phyloP scores from a whole-genome alignment of 2,888 invertebrate species.

The Drosophila subsilvestris region DNA sequence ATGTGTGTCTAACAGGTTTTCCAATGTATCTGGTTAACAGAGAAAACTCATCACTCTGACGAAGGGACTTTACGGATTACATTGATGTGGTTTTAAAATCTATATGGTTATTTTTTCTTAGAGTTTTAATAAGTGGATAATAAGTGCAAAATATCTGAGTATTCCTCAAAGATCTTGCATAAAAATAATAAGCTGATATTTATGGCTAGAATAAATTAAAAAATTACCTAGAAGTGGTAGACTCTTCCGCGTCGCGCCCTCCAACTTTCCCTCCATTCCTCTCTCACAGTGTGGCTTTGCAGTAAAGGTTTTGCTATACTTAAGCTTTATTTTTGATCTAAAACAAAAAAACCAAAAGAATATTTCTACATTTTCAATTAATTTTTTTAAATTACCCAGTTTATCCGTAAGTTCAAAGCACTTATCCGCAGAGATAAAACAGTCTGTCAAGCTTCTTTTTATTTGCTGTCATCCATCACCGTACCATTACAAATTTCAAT shows the following conservation, averaged over 20 bases:
- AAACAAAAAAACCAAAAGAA: no score
- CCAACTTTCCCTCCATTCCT: no score
- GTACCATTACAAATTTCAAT: neutral
- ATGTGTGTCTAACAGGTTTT: constrained; percentile 1
- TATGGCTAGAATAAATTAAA: no score
- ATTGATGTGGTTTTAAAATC: neutral
- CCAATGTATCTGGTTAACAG: neutral
- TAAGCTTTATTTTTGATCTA: no score
- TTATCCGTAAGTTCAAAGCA: neutral
- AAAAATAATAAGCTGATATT: no score
- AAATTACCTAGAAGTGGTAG: no score
- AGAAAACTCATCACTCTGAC: neutral
- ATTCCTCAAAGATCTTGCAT: no score
- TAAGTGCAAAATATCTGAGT: no score
- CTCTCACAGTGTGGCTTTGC: no score
- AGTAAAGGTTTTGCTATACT: no score
- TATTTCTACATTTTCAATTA: neutral
- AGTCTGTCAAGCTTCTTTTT: neutral
- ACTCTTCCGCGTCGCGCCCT: no score
- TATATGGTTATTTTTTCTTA: neutral
- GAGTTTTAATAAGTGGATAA: no score
- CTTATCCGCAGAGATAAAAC: neutral
- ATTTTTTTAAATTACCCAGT: neutral
- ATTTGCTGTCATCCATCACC: constrained; percentile 11
- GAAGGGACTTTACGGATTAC: neutral